A percentile compares a stretch with the other conserved stretches of the same genome.
phyloP scores from a whole-genome alignment of 2,113 vertebrate species.

The Danionella cerebrum region DNA sequence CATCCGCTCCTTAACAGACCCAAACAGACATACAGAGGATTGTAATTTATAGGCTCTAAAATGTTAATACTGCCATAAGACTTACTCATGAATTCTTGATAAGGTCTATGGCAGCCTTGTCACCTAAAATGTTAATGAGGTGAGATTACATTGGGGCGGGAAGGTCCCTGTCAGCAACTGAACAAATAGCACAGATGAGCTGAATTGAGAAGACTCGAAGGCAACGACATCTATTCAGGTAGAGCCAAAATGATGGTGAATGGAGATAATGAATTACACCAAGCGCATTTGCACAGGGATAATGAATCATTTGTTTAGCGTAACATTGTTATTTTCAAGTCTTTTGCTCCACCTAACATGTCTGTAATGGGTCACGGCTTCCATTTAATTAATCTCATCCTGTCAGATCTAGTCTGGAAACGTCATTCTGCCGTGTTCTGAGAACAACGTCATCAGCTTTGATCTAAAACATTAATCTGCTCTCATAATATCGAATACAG shows the following conservation, averaged over 20 bases:
- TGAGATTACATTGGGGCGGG: slow-evolving; percentile 49
- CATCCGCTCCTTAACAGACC: slow-evolving; percentile 2
- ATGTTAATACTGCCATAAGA: slow-evolving; percentile 69
- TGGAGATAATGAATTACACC: slow-evolving; percentile 46
- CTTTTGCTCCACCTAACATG: slow-evolving; percentile 9
- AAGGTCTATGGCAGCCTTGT: slow-evolving; percentile 52
- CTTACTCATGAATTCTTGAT: slow-evolving; percentile 65
- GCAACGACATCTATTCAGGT: slow-evolving; percentile 39
- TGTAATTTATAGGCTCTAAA: slow-evolving; percentile 66
- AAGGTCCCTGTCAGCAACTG: slow-evolving; percentile 48
- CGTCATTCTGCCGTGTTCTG: neutral
- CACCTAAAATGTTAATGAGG: slow-evolving; percentile 74
- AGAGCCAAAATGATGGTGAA: slow-evolving; percentile 23
- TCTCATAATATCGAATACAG: neutral
- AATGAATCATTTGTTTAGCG: slow-evolving; percentile 26
- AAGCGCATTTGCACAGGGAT: slow-evolving; percentile 40
- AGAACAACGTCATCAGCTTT: neutral
- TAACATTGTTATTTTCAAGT: slow-evolving; percentile 13
- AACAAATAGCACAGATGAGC: slow-evolving; percentile 59
- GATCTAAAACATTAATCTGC: neutral
- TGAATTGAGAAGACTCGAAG: slow-evolving; percentile 43
- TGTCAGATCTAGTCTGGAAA: neutral
- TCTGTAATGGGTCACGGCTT: slow-evolving; percentile 3
- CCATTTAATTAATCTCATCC: slow-evolving; percentile 3
- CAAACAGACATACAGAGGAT: slow-evolving; percentile 36